These are phyloP conservation scores for Zonotrichia leucophrys DNA, from an alignment of 2,113 vertebrate genomes.

Conservation along the genomic window DNA sequence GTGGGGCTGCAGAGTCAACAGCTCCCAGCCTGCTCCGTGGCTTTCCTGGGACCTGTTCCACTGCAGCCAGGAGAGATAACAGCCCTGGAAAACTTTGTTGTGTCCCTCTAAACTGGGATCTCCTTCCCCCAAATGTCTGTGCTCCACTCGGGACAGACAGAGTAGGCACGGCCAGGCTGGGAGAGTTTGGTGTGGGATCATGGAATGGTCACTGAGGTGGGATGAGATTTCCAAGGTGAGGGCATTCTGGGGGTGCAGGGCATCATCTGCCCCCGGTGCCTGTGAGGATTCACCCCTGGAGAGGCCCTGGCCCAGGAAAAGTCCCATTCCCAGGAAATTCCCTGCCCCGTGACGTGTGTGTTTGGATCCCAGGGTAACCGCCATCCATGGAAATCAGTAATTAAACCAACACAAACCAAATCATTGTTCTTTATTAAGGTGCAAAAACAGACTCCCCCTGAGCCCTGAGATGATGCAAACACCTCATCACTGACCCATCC, in stretches of 20 bases:
- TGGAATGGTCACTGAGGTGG: neutral
- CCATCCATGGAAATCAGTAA: neutral
- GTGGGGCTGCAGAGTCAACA: constrained; percentile 37
- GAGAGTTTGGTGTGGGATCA: rapidly evolving
- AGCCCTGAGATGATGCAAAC: neutral
- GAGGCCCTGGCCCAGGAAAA: neutral
- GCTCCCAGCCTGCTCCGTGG: neutral
- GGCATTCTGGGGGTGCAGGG: neutral
- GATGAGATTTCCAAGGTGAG: neutral
- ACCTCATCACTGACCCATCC: rapidly evolving
- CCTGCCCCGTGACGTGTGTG: rapidly evolving
- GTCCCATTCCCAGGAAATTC: neutral
- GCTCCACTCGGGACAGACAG: rapidly evolving
- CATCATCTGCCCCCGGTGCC: neutral
- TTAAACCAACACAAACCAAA: neutral
- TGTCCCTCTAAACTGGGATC: neutral
- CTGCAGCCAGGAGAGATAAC: neutral
- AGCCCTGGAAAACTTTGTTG: neutral
- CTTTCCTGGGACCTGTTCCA: neutral
- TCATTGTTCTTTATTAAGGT: neutral
- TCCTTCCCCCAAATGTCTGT: rapidly evolving
- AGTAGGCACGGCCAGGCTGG: neutral
- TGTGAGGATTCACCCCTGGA: rapidly evolving
- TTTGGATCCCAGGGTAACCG: neutral
- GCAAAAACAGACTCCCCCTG: rapidly evolving